Conservation (phyloP, 2,113 vertebrate species). For the Loxodonta africana region DNA sequence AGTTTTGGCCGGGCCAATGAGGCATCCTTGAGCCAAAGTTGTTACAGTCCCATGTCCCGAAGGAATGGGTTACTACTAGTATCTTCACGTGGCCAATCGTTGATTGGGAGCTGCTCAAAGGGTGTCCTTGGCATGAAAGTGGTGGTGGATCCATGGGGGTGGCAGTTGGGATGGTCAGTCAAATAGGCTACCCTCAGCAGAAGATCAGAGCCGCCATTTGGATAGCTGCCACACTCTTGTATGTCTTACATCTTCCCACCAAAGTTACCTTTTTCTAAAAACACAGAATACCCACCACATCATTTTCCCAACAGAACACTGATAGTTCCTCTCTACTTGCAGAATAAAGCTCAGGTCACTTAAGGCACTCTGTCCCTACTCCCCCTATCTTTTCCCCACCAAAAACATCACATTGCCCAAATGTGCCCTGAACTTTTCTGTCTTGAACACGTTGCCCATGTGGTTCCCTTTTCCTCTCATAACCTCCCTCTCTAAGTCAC, state of each 20-base stretch:
- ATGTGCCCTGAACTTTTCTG: neutral
- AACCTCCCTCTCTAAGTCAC: neutral
- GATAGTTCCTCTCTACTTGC: neutral
- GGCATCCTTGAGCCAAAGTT: neutral
- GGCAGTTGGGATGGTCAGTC: neutral
- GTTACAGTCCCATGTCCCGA: neutral
- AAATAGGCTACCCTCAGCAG: neutral
- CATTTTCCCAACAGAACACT: neutral
- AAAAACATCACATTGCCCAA: neutral
- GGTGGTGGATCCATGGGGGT: neutral
- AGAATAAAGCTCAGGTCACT: neutral
- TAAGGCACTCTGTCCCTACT: neutral
- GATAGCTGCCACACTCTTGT: neutral
- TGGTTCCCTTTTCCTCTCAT: neutral
- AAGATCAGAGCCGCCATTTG: neutral
- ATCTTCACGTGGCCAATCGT: neutral
- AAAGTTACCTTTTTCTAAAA: neutral
- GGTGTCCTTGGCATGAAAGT: accelerated
- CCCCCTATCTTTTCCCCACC: neutral
- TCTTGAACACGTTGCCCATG: neutral
- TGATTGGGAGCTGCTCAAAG: neutral
- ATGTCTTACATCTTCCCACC: neutral
- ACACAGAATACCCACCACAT: neutral
- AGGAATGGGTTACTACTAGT: neutral
- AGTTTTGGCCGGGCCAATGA: neutral